Evolutionary conservation across 2,113 vertebrate genomes (phyloP).

Genomic region (Globicephala melas): DNA sequence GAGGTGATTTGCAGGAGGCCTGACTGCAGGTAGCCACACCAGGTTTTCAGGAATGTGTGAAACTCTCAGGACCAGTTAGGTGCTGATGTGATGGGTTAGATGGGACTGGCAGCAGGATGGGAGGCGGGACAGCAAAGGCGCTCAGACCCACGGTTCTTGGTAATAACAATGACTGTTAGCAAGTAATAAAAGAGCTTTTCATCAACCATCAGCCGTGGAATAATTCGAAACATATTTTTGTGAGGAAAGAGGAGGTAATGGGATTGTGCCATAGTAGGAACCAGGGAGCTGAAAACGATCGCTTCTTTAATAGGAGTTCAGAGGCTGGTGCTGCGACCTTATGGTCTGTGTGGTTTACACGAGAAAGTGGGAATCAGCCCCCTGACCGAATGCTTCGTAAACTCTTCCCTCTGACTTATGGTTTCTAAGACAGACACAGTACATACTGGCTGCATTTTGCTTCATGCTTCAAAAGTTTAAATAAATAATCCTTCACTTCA

Average conservation of each 20-base stretch:
- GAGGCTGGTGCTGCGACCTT: slow-evolving; percentile 9
- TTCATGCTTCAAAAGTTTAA: slow-evolving; percentile 73
- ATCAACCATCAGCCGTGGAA: neutral
- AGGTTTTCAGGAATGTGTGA: neutral
- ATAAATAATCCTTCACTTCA: slow-evolving; percentile 72
- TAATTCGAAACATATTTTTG: slow-evolving; percentile 46
- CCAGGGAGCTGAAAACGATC: neutral
- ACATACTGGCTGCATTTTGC: slow-evolving; percentile 47
- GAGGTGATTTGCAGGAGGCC: neutral
- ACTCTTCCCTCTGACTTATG: slow-evolving; percentile 58
- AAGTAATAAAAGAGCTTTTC: slow-evolving; percentile 41
- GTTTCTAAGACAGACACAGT: neutral
- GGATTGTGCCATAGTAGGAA: neutral
- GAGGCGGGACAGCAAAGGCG: neutral
- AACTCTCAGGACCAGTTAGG: neutral
- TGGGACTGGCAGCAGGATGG: neutral
- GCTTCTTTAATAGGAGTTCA: neutral
- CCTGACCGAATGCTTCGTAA: slow-evolving; percentile 44
- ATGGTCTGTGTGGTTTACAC: neutral
- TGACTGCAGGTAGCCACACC: neutral
- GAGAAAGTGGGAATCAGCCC: slow-evolving; percentile 38
- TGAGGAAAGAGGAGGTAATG: slow-evolving; percentile 6
- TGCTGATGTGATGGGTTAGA: neutral
- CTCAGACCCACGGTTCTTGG: neutral
- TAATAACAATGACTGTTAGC: neutral